Evolutionary conservation across 2,888 invertebrate species (phyloP), one percentile per base, ranked within the genome.

Genomic region (Eristalinus sepulchralis): DNA sequence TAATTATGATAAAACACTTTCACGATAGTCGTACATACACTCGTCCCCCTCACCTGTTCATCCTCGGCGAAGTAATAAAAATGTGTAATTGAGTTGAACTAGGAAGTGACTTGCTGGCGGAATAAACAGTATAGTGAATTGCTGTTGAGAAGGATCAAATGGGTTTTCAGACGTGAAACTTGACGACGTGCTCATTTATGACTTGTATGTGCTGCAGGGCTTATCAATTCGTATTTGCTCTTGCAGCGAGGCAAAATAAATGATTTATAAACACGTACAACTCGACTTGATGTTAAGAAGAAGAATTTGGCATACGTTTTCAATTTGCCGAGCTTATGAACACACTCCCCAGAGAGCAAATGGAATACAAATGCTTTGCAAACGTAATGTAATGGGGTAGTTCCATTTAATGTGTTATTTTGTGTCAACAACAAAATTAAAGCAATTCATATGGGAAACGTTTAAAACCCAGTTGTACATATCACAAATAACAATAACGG

Each of bases 1-100:
- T 70, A 62, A 76, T 76, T 76, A 76, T 39, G 33, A 59, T 47
- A 60, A 76, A 63, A 60, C 53, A 60, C 67, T 76, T 76, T 60
- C 60, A 59, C 31, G 60, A 57, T 39, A 31, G 60, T 31, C n/a
- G n/a, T n/a, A 10, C 20, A 63, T 3, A 17, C 75, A 22, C 27
- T 39, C 47, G n/a, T 47, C 62, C 62, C 11, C 24, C 22, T 63
- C 62, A 27, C 27, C 53, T 63, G 36, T 60, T 13, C 47, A 36
- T 34, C 22, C 4, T 53, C 17, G 33, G 55, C 27, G 36, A 36
- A 47, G 39, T 59, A 59, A 36, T 71, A 71, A 59, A 60, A 9
- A 10, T 71, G 2, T 8, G 47, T 47, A 17, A 47, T 17, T 47
- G 47, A n/a, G 47, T 47, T 47, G 17, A 17, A 17, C 6, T 8